These are phyloP conservation scores for Phasianus colchicus DNA, from an alignment of 2,113 vertebrate genomes.

Conservation along the genomic window DNA sequence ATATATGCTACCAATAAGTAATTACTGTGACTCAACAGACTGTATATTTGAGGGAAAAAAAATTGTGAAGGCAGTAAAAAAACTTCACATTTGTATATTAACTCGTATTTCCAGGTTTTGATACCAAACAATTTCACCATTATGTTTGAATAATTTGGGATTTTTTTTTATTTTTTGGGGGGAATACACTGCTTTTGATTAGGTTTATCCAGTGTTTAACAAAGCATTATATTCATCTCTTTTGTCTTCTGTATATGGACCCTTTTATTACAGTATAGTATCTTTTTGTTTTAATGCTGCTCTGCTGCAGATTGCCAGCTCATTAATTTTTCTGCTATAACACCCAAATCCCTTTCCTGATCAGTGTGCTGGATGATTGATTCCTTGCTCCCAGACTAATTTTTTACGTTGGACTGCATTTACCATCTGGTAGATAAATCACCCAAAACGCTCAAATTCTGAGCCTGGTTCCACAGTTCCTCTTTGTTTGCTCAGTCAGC, in stretches of 20 bases:
- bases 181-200: background rate
- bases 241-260: slow-evolving; percentile 46
- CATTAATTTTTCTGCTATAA: slow-evolving; percentile 72
- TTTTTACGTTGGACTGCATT: slow-evolving; percentile 71
- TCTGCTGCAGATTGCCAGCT: slow-evolving; percentile 64
- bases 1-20: background rate
- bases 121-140: background rate
- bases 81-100: slow-evolving; percentile 8
- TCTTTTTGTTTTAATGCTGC: slow-evolving; percentile 63
- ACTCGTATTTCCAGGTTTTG: background rate
- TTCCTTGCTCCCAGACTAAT: slow-evolving; percentile 68
- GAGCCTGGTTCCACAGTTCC: slow-evolving; percentile 46
- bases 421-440: slow-evolving; percentile 73
- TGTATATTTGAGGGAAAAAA: background rate
- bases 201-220: slow-evolving; percentile 32
- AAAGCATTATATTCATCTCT: slow-evolving; percentile 32
- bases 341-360: slow-evolving; percentile 72
- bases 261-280: slow-evolving; percentile 42
- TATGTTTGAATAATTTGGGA: slow-evolving; percentile 5
- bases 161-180: background rate
- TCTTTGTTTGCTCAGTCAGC: slow-evolving; percentile 57
- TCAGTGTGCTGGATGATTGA: slow-evolving; percentile 70
- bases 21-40: background rate
- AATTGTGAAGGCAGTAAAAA: background rate
- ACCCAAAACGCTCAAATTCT: slow-evolving; percentile 45